These are phyloP conservation scores for Smittia sp. DNA, from an alignment of 2,888 invertebrate genomes.

Conservation along the genomic window DNA sequence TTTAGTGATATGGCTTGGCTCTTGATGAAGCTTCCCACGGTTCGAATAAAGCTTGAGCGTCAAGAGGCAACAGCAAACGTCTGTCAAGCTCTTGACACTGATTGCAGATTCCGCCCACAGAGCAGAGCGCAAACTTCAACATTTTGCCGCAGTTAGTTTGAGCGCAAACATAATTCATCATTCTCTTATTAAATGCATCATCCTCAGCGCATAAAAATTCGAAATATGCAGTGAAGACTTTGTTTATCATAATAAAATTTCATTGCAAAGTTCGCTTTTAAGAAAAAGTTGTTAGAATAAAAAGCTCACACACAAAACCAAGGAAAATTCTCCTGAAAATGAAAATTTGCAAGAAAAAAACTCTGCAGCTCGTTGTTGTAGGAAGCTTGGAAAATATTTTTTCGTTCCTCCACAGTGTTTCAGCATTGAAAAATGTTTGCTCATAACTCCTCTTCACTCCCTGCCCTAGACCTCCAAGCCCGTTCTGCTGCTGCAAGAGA, in stretches of 20 bases:
- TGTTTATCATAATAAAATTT: constrained; percentile 8
- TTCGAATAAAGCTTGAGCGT: too few relatives aligned
- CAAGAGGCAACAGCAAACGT: too few relatives aligned
- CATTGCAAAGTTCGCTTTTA: background rate
- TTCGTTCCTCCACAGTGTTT: background rate
- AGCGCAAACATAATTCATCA: constrained; percentile 5
- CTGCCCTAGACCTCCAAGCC: background rate
- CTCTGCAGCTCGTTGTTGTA: too few relatives aligned
- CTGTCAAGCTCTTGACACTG: too few relatives aligned
- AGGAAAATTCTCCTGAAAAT: too few relatives aligned
- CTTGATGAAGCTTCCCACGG: too few relatives aligned
- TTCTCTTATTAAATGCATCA: constrained; percentile 4
- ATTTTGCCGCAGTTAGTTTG: constrained; percentile 10
- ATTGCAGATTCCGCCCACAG: background rate
- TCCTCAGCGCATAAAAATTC: background rate
- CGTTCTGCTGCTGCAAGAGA: background rate
- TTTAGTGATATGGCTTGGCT: too few relatives aligned
- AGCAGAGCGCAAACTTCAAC: background rate
- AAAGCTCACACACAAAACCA: too few relatives aligned
- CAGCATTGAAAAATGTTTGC: background rate
- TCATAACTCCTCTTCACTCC: background rate
- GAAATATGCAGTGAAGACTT: background rate
- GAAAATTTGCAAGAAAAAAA: too few relatives aligned
- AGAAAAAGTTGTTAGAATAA: background rate
- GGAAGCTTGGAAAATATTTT: too few relatives aligned